phyloP scores from a whole-genome alignment of 2,888 invertebrate genomes.

The Sarcophaga caerulescens region DNA sequence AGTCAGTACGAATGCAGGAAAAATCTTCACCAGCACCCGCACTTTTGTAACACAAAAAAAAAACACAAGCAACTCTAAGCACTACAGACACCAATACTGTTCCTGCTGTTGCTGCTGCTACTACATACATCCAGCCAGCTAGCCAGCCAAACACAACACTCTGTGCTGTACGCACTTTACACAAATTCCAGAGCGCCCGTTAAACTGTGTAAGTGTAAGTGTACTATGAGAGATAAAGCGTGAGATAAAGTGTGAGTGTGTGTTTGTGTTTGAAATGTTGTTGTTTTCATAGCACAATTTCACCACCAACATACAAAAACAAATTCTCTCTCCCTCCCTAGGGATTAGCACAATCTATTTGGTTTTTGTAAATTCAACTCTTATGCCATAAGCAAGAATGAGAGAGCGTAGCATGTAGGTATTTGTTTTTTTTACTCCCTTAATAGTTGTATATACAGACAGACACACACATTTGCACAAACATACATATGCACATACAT shows the following conservation, averaged over 20 bases:
- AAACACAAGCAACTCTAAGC: conserved; percentile 9
- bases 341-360: conserved; percentile 51
- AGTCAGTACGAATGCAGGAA: conserved; percentile 72
- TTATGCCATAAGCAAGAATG: conserved; percentile 37
- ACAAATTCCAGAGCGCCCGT: background rate
- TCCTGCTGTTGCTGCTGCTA: background rate
- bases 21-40: conserved; percentile 70
- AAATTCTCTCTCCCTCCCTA: conserved; percentile 40
- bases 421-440: conserved; percentile 51
- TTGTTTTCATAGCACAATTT: conserved; percentile 69
- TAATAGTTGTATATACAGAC: conserved; percentile 24
- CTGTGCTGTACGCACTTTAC: conserved; percentile 7
- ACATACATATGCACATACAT: conserved; percentile 18
- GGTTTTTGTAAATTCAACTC: conserved; percentile 40
- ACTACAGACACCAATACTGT: conserved; percentile 1
- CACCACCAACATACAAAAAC: conserved; percentile 60
- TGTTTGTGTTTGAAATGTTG: conserved; percentile 57
- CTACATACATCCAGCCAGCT: no score
- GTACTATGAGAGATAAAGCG: no score
- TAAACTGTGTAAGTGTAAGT: conserved; percentile 15
- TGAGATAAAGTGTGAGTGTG: background rate
- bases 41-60: conserved; percentile 56
- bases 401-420: conserved; percentile 32
- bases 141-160: no score
- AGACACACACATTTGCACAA: background rate